phyloP scores from a whole-genome alignment of 2,888 invertebrate species.

The Synanthedon vespiformis region DNA sequence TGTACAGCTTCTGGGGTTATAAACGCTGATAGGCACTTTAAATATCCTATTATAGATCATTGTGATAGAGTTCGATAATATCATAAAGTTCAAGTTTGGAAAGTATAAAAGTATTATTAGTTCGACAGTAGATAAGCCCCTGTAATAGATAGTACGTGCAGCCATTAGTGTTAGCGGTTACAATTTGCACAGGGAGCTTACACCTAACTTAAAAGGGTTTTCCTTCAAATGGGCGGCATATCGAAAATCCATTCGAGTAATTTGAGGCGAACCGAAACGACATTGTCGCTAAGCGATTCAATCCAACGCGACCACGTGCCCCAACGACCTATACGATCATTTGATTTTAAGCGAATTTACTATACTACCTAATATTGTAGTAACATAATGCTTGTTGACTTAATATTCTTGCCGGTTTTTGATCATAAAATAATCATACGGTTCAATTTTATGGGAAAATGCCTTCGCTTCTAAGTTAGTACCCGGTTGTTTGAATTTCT shows the following conservation, averaged over 20 bases:
- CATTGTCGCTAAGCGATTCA: slow-evolving; percentile 59
- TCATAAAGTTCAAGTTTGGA: too few relatives aligned
- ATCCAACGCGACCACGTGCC: slow-evolving; percentile 38
- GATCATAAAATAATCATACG: background rate
- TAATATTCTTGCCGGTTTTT: background rate
- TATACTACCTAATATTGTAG: slow-evolving; percentile 11
- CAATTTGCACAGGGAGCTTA: slow-evolving; percentile 31
- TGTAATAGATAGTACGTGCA: slow-evolving; percentile 20
- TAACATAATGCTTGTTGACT: background rate
- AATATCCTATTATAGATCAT: too few relatives aligned
- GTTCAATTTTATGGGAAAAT: background rate
- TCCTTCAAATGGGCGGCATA: slow-evolving; percentile 44
- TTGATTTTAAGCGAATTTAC: slow-evolving; percentile 49
- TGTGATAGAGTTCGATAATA: too few relatives aligned
- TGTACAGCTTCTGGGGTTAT: too few relatives aligned
- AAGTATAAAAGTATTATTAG: too few relatives aligned
- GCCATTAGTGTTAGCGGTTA: slow-evolving; percentile 28
- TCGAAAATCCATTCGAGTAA: slow-evolving; percentile 59
- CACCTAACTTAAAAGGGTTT: slow-evolving; percentile 40
- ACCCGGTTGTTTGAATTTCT: too few relatives aligned
- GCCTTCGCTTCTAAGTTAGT: background rate
- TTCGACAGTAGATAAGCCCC: background rate
- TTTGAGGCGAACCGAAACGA: slow-evolving; percentile 57
- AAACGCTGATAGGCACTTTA: too few relatives aligned
- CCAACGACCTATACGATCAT: slow-evolving; percentile 39